Evolutionary conservation across 1,140 invertebrate species (phyloP), one percentile per base, ranked within the genome.

Genomic region (Euura lappo): DNA sequence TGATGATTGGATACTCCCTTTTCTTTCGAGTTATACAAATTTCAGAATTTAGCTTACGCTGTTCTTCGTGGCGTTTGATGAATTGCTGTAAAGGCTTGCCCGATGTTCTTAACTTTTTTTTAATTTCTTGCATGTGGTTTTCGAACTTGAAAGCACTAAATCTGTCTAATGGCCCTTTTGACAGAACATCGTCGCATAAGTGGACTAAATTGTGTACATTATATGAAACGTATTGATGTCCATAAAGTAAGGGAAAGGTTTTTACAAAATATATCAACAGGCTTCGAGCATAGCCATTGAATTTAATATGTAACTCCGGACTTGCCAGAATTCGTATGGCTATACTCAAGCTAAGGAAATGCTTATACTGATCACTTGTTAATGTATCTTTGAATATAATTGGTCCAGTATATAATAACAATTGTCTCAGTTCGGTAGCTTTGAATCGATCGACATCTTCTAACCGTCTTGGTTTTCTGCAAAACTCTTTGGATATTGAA

Each of bases 281-380:
- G 44, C 69, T 44, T 60, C 69, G 7, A 45, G 76, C 71, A 71
- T 77, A 71, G 44, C 45, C 69, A 68, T 72, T 74, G 10, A 45
- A 42, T 44, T 46, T 47, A 10, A 65, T 44, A 45, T 81, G 83
- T 10, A 78, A 78, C n/a, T 75, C 42, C 51, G 64, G 13, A 67
- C 70, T 60, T 43, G 66, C 66, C 43, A 77, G 68, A 67, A 74
- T 74, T 64, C 69, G 64, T 6, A 74, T 74, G 28, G 65, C 73
- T 13, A 74, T 13, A 51, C 70, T 71, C 6, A 71, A 65, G 44
- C 43, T 28, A n/a, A 74, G 28, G 68, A 74, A 74, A 45, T 74
- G 69, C 42, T 11, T 60, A 47, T 74, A 71, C 44, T 68, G 44
- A 28, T 47, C 42, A 68, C 13, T 3, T 60, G 46, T 45, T 6